phyloP scores from a whole-genome alignment of 1,140 invertebrate species.

The Aphaenogaster ashmeadi region DNA sequence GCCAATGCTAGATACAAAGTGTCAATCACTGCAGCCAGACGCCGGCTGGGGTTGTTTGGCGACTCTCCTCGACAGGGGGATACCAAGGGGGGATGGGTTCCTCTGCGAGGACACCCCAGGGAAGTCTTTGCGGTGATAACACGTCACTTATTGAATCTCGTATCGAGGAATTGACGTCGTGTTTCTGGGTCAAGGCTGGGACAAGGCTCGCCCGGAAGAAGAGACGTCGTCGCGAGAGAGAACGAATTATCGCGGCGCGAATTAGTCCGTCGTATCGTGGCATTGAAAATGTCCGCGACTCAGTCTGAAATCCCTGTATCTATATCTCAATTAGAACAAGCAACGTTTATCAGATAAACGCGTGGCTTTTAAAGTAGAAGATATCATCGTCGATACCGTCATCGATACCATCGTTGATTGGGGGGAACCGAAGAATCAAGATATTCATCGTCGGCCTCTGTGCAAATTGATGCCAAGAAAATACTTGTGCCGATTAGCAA shows the following conservation, averaged over 20 bases:
- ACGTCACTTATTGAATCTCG: constrained; percentile 79
- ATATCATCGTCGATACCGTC: background rate
- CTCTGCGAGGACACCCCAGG: constrained; percentile 58
- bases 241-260: background rate
- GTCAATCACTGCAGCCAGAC: constrained; percentile 84
- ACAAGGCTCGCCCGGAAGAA: constrained; percentile 25
- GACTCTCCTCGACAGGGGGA: constrained; percentile 49
- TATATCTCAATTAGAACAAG: background rate
- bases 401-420: background rate
- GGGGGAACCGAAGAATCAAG: background rate
- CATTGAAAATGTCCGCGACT: background rate
- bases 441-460: background rate
- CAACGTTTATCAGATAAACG: background rate
- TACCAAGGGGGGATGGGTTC: constrained; percentile 6
- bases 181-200: constrained; percentile 76
- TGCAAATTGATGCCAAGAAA: background rate
- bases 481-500: background rate
- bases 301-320: background rate
- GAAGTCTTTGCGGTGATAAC: constrained; percentile 78
- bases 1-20: constrained; percentile 84
- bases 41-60: constrained; percentile 65
- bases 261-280: background rate
- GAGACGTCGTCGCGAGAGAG: background rate
- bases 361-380: background rate
- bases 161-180: constrained; percentile 50